phyloP scores from a whole-genome alignment of 1,140 invertebrate species.

The Trachelipus rathkii region DNA sequence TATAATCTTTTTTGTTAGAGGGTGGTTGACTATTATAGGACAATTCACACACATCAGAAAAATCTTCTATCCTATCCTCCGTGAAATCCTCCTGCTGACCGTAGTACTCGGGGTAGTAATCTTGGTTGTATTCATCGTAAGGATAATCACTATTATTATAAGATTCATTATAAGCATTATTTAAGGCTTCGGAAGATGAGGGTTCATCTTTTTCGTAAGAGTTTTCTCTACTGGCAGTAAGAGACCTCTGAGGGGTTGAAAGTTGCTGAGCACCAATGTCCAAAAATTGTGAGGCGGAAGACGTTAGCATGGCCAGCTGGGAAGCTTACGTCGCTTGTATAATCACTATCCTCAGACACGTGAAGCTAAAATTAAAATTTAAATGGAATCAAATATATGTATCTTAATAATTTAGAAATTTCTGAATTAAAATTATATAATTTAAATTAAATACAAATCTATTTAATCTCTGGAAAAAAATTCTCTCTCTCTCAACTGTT shows the following conservation, averaged over 20 bases:
- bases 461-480: too few species aligned
- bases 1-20: constrained; percentile 42
- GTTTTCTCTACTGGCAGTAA: constrained; percentile 75
- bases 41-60: constrained; percentile 30
- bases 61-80: constrained; percentile 14
- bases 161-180: constrained; percentile 38
- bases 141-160: constrained; percentile 48
- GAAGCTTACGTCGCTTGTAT: constrained; percentile 93
- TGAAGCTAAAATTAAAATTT: constrained; percentile 63
- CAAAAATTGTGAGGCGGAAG: constrained; percentile 77
- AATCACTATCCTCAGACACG: constrained; percentile 93
- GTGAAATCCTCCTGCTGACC: constrained; percentile 46
- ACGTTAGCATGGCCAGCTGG: constrained; percentile 82
- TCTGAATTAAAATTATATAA: too few species aligned
- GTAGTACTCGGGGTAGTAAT: constrained; percentile 42
- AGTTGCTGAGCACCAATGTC: constrained; percentile 62
- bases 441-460: too few species aligned
- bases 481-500: too few species aligned
- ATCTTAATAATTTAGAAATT: too few species aligned
- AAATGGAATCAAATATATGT: not conserved
- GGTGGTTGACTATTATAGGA: constrained; percentile 43
- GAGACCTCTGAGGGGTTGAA: constrained; percentile 69
- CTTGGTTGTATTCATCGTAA: constrained; percentile 42
- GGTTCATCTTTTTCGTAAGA: constrained; percentile 73
- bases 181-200: constrained; percentile 33